These are phyloP conservation scores for Deilephila porcellus DNA, from an alignment of 2,888 invertebrate genomes.

Conservation along the genomic window DNA sequence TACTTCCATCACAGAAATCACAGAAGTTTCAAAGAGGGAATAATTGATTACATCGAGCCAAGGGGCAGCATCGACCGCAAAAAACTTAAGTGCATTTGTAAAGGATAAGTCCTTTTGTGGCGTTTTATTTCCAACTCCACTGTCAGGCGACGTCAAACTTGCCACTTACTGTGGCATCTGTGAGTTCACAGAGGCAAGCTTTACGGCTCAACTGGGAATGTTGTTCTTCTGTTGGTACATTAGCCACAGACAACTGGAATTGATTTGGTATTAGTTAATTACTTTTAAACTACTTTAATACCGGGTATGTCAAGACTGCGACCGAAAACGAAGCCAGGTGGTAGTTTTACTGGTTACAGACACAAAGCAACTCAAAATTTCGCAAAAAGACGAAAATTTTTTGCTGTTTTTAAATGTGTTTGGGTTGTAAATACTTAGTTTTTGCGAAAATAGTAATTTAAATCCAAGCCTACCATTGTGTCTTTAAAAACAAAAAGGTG, in stretches of 20 bases:
- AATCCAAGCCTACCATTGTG: too few relatives aligned
- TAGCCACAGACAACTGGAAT: background rate
- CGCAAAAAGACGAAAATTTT: too few relatives aligned
- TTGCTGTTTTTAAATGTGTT: too few relatives aligned
- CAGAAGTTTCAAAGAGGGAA: conserved; percentile 1
- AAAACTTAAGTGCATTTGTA: conserved; percentile 25
- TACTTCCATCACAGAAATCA: too few relatives aligned
- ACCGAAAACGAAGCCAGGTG: too few relatives aligned
- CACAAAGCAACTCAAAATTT: too few relatives aligned
- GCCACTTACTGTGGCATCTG: conserved; percentile 72
- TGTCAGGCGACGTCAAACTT: conserved; percentile 62
- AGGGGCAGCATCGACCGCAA: background rate
- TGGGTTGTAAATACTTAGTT: too few relatives aligned
- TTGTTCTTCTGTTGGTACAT: conserved; percentile 3
- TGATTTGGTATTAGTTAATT: background rate
- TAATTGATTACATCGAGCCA: conserved; percentile 6
- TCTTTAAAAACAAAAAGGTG: too few relatives aligned
- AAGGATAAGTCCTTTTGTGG: background rate
- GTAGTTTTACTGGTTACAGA: too few relatives aligned
- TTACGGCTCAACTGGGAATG: conserved; percentile 59
- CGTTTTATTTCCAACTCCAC: conserved; percentile 39
- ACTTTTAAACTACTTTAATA: background rate
- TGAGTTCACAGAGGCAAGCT: conserved; percentile 64
- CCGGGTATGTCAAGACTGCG: too few relatives aligned
- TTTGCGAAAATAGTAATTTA: too few relatives aligned